Evolutionary conservation across 2,113 vertebrate genomes (phyloP), one percentile per base, ranked within the genome.

Genomic region (Eudorcas thomsonii): DNA sequence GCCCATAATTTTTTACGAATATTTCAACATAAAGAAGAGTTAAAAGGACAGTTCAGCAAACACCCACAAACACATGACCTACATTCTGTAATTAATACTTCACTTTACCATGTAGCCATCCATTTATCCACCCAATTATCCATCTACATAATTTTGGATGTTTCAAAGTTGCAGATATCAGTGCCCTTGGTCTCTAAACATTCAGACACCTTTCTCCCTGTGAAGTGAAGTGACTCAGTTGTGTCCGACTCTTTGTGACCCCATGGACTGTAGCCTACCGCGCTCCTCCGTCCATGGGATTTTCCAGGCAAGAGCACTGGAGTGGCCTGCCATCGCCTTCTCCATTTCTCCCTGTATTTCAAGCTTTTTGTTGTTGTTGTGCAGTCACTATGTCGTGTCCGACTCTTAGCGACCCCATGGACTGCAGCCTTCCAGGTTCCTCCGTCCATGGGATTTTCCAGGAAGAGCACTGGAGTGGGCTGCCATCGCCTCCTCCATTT

Each of bases 261-360:
- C n/a, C 64, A 71, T 12, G 64, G n/a, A 36, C n/a, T 71, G 19
- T 5, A 12, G 64, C 64, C n/a, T 5, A 36, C 19, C 1, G 21
- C 17, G n/a, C 64, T 71, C n/a, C n/a, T 12, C 64, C 5, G 0
- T 5, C n/a, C n/a, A 11, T 36, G n/a, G 64, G n/a, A 11, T 21
- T 36, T 36, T 36, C 9, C 64, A 71, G 64, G 64, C 19, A 21
- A 71, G n/a, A 71, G 17, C 0, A 6, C 64, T 71, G n/a, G n/a
- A 71, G n/a, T 21, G 62, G n/a, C 19, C 0, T 23, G 64, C n/a
- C n/a, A 71, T 1, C 5, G 2, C 2, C 64, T 23, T 12, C n/a
- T 71, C n/a, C 48, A 50, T 13, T 50, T 50, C 48, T 50, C 11
- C 48, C 48, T 57, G 8, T 67, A 67, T 21, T 67, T 36, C 64